Base-by-base conservation (phyloP, 2,888 invertebrate species). In the Cataglyphis cursor region DNA sequence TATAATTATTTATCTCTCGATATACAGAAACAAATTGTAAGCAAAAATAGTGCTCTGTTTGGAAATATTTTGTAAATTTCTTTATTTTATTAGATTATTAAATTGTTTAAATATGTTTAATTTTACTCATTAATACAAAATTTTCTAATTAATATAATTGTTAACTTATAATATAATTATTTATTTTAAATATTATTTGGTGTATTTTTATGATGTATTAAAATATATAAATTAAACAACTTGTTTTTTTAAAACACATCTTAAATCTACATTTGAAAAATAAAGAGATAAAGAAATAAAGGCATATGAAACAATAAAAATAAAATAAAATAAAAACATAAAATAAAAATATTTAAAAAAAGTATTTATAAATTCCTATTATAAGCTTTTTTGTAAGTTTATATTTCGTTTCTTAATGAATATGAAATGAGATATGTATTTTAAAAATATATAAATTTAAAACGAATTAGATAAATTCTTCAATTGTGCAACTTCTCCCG, bases 401-500 rank as follows among this genome's bases (percentile, higher is more conserved):
- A 1, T 21, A 21, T 54, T 21, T 3, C 0, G 35, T 57, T 59
- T 59, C 6, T 24, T 59, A 72, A 57, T n/a, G 54, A 15, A 0
- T 24, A 12, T 41, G 8, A 31, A 31, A 3, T 72, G 3, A 15
- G 4, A 0, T 10, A 72, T 24, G 10, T 0, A 59, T 1, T 1
- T 57, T 44, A 44, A 18, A 21, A 72, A 38, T 10, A 59, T 28
- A 24, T 41, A 15, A 10, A 38, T 59, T 35, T 1, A 24, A 57
- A 1, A 38, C 0, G 5, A 3, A 57, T 57, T 38, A 41, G 12
- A 0, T 41, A 72, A 57, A 6, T 10, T 54, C 21, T 54, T 72
- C 4, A 72, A 72, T 72, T 72, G 24, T 72, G 57, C 24, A 72
- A 72, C 8, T 72, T n/a, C 38, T n/a, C 8, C 4, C 24, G 24